Conservation (phyloP, 2,113 vertebrate genomes). For the Pelobates fuscus region DNA sequence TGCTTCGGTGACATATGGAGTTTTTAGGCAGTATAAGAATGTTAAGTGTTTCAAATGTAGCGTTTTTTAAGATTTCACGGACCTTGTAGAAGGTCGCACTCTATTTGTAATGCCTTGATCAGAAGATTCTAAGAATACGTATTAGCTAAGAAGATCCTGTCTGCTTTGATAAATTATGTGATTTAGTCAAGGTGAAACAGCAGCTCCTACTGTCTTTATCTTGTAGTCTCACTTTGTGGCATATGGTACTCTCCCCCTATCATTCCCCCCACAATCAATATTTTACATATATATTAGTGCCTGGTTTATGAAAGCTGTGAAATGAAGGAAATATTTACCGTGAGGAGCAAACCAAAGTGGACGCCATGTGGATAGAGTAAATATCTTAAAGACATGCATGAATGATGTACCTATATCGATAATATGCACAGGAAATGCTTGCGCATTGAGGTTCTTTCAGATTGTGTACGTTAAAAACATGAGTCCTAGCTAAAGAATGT, state of each 20-base stretch:
- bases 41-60: too few relatives aligned
- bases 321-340: not conserved
- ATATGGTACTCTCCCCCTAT: constrained; percentile 30
- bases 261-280: constrained; percentile 18
- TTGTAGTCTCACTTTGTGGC: constrained; percentile 20
- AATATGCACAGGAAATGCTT: too few relatives aligned
- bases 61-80: too few relatives aligned
- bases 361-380: too few relatives aligned
- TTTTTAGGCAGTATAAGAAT: too few relatives aligned
- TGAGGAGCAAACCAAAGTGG: too few relatives aligned
- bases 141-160: constrained; percentile 26
- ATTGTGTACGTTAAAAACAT: too few relatives aligned
- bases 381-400: too few relatives aligned
- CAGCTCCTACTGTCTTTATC: constrained; percentile 9
- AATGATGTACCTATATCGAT: too few relatives aligned
- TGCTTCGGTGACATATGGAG: too few relatives aligned
- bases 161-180: constrained; percentile 24
- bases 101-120: constrained; percentile 14
- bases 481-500: too few relatives aligned
- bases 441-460: too few relatives aligned
- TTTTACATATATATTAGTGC: not conserved
- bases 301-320: not conserved
- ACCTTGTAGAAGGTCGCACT: not conserved
- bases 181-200: constrained; percentile 18
- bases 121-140: constrained; percentile 9